These are phyloP conservation scores for Tympanuchus pallidicinctus DNA, from an alignment of 2,113 vertebrate species.

Conservation along the genomic window DNA sequence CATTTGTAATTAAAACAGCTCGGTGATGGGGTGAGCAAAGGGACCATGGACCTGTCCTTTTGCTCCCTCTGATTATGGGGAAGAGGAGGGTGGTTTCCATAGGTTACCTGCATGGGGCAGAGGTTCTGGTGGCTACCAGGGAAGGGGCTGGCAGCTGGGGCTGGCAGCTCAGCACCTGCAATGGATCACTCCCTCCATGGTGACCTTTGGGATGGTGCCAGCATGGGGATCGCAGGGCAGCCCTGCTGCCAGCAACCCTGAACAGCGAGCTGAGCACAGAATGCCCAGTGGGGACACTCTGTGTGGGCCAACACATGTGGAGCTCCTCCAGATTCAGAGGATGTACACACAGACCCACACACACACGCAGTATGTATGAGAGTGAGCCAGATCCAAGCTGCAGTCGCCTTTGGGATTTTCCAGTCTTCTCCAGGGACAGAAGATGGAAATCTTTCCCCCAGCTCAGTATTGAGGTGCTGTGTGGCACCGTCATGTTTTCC, in stretches of 20 bases:
- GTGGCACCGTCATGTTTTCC: accelerated
- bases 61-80: background rate
- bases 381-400: background rate
- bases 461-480: background rate
- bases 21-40: background rate
- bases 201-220: background rate
- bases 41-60: background rate
- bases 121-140: no score
- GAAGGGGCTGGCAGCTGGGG: background rate
- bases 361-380: background rate
- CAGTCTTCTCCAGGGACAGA: background rate
- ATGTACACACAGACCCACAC: accelerated
- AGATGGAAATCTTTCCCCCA: background rate
- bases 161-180: background rate
- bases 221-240: background rate
- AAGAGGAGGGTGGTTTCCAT: background rate
- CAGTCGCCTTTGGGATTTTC: background rate
- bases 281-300: background rate
- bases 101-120: background rate
- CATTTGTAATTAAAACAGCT: background rate
- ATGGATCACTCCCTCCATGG: background rate
- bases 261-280: no score
- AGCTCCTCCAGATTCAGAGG: background rate
- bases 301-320: background rate
- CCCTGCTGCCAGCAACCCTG: background rate